phyloP scores from a whole-genome alignment of 1,140 invertebrate genomes.

The Arctopsyche grandis region DNA sequence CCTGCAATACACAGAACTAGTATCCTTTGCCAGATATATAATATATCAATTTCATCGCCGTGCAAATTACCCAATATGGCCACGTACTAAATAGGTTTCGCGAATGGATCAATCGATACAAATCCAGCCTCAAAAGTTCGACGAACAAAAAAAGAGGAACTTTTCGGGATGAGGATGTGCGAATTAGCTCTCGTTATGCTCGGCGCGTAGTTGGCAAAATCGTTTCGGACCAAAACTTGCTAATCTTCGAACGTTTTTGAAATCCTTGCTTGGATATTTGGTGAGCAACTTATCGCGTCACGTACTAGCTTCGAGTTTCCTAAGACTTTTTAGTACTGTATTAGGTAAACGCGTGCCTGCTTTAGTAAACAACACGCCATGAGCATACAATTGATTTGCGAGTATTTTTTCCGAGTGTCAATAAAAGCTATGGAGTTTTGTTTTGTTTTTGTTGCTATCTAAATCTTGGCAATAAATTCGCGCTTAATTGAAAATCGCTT shows the following conservation, averaged over 20 bases:
- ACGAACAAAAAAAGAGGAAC: no score
- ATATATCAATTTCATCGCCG: no score
- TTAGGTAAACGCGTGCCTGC: no score
- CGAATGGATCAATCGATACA: no score
- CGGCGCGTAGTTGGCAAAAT: conserved; percentile 14
- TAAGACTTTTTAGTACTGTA: background rate
- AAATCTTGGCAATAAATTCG: background rate
- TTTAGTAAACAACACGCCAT: background rate
- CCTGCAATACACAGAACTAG: background rate
- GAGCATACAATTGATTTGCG: background rate
- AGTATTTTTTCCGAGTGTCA: no score
- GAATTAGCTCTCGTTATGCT: conserved; percentile 18
- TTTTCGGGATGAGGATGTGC: background rate
- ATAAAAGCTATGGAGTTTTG: no score
- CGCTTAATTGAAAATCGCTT: background rate
- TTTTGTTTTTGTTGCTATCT: background rate
- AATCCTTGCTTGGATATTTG: conserved; percentile 6
- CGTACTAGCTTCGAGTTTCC: background rate
- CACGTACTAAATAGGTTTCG: no score
- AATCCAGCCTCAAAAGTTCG: no score
- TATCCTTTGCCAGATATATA: background rate
- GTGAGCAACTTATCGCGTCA: background rate
- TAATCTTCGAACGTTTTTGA: conserved; percentile 32
- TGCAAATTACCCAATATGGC: no score
- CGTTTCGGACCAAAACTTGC: conserved; percentile 23